Evolutionary conservation across 2,113 vertebrate genomes (phyloP).

Genomic region (Madoqua kirkii): DNA sequence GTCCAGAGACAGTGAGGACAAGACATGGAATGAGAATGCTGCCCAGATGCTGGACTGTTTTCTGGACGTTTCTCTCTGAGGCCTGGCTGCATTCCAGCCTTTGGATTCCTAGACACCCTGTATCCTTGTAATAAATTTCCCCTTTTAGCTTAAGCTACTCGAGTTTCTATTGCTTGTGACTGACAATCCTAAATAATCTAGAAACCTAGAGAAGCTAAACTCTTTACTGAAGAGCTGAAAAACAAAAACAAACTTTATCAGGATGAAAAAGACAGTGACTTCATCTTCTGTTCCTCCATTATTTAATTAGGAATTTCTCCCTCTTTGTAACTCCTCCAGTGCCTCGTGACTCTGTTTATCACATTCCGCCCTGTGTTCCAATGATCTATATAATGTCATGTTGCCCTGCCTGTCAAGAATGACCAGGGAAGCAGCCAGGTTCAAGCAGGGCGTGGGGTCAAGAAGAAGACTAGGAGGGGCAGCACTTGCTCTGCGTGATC

Average conservation of each 20-base stretch:
- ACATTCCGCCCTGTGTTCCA: not conserved
- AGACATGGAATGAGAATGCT: not conserved
- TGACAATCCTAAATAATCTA: not conserved
- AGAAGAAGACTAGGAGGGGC: not conserved
- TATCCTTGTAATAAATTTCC: not conserved
- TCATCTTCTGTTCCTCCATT: not conserved
- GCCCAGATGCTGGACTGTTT: not conserved
- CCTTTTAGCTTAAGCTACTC: not conserved
- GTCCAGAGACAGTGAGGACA: not conserved
- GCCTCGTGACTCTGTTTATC: slow-evolving; percentile 54
- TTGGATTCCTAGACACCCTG: not conserved
- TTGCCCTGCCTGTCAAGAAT: slow-evolving; percentile 18
- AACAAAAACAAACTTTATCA: not conserved
- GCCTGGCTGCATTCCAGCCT: not conserved
- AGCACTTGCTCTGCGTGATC: not conserved
- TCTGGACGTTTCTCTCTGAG: not conserved
- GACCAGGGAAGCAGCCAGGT: slow-evolving; percentile 48
- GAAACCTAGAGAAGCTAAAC: slow-evolving; percentile 1
- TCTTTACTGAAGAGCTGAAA: not conserved
- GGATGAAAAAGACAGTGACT: slow-evolving; percentile 4
- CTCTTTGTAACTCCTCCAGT: not conserved
- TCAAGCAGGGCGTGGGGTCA: slow-evolving; percentile 33
- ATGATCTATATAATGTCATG: slow-evolving; percentile 47
- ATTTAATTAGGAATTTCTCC: not conserved
- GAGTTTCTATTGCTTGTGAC: not conserved